phyloP scores from a whole-genome alignment of 2,797 vertebrate genomes.

The Typhlichthys subterraneus region DNA sequence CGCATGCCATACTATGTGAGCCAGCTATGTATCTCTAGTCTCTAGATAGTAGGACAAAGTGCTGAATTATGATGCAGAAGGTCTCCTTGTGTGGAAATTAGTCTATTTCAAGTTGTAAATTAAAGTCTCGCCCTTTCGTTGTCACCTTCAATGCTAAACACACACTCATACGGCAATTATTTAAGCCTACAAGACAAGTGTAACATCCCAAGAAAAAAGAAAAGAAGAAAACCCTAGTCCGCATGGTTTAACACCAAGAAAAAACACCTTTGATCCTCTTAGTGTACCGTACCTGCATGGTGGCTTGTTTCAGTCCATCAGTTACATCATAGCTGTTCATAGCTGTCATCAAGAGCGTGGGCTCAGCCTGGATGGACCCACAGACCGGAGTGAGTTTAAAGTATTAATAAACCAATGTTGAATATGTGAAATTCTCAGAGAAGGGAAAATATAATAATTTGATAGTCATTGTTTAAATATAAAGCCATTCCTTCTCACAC shows the following conservation, averaged over 20 bases:
- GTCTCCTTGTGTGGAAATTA: not conserved
- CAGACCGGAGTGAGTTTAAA: not conserved
- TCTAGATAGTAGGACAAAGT: not conserved
- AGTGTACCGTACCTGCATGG: slow-evolving; percentile 30
- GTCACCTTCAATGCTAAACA: not conserved
- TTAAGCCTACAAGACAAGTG: too few relatives aligned
- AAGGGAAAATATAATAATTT: too few relatives aligned
- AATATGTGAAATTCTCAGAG: not conserved
- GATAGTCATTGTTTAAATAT: too few relatives aligned
- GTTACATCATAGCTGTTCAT: not conserved
- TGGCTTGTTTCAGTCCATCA: slow-evolving; percentile 9
- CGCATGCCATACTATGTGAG: not conserved
- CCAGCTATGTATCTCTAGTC: not conserved
- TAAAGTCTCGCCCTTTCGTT: not conserved
- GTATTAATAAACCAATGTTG: not conserved
- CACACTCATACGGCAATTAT: not conserved
- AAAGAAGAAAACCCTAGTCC: too few relatives aligned
- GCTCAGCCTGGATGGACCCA: slow-evolving; percentile 25
- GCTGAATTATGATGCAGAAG: not conserved
- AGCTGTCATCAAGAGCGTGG: not conserved
- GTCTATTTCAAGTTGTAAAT: not conserved
- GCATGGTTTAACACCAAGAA: too few relatives aligned
- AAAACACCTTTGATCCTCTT: not conserved
- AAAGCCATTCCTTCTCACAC: not conserved
- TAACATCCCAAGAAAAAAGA: too few relatives aligned